Conservation (phyloP, 1,140 invertebrate genomes). For the Nasonia longicornis region DNA sequence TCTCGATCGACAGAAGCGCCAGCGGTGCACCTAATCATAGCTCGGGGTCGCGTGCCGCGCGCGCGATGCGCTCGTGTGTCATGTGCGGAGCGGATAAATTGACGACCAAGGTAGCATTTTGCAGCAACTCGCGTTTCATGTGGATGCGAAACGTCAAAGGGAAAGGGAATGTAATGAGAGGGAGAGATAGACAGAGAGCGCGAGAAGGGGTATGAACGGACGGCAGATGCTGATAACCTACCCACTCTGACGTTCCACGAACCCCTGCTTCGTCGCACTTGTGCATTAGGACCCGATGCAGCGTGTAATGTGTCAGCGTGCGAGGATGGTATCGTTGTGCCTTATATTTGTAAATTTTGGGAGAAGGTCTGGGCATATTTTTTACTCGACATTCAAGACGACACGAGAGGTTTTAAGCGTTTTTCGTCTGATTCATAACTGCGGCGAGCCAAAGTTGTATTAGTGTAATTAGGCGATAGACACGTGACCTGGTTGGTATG, state of each 20-base stretch:
- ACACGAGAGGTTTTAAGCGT: no score
- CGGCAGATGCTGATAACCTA: constrained; percentile 44
- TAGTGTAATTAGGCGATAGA: no score
- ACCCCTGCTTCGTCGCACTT: not conserved
- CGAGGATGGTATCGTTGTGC: not conserved
- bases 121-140: constrained; percentile 7
- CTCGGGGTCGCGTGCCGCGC: not conserved
- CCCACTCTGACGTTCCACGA: constrained; percentile 7
- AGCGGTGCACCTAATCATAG: constrained; percentile 19
- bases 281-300: constrained; percentile 18
- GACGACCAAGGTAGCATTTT: constrained; percentile 40
- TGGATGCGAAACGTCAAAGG: not conserved
- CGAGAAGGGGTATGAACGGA: not conserved
- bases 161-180: constrained; percentile 33
- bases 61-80: constrained; percentile 10
- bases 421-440: no score
- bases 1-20: not conserved
- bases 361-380: not conserved
- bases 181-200: not conserved
- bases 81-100: constrained; percentile 36
- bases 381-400: not conserved
- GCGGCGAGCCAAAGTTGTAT: no score
- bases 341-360: not conserved
- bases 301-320: constrained; percentile 19
- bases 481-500: no score